Evolutionary conservation across 2,888 invertebrate genomes (phyloP).

Genomic region (Urechis unicinctus): DNA sequence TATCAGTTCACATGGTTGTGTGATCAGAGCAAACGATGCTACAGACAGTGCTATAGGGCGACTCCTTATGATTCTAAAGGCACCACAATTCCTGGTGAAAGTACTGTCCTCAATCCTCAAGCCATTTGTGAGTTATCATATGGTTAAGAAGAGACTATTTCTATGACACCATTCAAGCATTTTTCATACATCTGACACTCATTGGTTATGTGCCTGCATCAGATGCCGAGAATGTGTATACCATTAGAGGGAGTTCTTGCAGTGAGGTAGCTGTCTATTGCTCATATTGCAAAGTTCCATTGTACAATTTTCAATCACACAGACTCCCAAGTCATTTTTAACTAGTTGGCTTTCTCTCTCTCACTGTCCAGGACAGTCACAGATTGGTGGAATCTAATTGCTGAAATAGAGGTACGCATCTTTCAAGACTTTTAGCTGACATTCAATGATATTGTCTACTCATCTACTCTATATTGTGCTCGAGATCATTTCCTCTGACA

Average conservation of each 20-base stretch:
- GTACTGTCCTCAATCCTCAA: neutral
- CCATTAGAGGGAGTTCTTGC: neutral
- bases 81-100: constrained; percentile 2
- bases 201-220: too few species aligned
- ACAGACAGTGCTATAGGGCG: constrained; percentile 6
- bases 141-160: too few species aligned
- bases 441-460: too few species aligned
- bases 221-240: neutral
- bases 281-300: neutral
- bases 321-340: too few species aligned
- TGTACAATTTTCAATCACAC: too few species aligned
- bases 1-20: neutral
- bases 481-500: too few species aligned
- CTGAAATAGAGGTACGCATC: constrained; percentile 2
- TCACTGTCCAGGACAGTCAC: neutral
- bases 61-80: neutral
- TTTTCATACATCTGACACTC: too few species aligned
- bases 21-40: constrained; percentile 10
- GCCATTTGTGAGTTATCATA: neutral
- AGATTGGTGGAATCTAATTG: neutral
- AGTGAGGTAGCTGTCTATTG: neutral
- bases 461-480: too few species aligned
- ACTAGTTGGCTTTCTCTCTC: too few species aligned
- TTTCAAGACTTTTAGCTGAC: too few species aligned
- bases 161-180: too few species aligned